Base-by-base conservation (phyloP, 2,888 invertebrate genomes). In the Eudasyphora cyanicolor region DNA sequence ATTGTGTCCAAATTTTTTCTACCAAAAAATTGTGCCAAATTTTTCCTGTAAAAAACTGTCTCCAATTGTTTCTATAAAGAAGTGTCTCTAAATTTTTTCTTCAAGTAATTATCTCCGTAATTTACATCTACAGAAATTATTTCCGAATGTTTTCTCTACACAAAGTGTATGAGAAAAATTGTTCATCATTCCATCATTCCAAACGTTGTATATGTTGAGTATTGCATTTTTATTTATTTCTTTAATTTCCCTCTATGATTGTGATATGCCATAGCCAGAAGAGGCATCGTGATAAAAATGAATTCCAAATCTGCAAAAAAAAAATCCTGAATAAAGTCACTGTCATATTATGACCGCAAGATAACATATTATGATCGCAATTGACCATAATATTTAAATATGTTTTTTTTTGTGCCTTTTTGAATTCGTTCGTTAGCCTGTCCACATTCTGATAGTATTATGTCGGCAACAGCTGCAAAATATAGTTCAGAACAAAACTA, bases 321-420 rank as follows among this genome's bases (percentile, higher is more conserved):
- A 76, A 79, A 75, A 64, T 75, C 60, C 70, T 81, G 57, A 75
- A 81, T 84, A 82, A 84, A 35, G 5, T 73, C 75, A 78, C 77
- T 87, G 85, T 86, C 88, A 82, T 86, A 86, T 77, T 84, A 85
- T 85, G 78, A 70, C 77, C 79, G 60, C 67, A 38, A 69, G 76
- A 87, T 85, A 87, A 85, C 80, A 87, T 85, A 87, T 87, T 79
- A 70, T 78, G 77, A 76, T 71, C 45, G 27, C 49, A 76, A 79
- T 24, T 67, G 67, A 38, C 67, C 42, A 67, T 67, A 42, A 38
- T 67, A 67, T 67, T 38, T 19, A 38, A 51, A 64, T 38, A 42
- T n/a, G 0, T 42, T 14, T 5, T 67, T 67, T 67, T 24, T 67
- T 67, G 10, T 45, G 45, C 24, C 1, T 3, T 62, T 17, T 32